Base-by-base conservation (phyloP, 2,888 invertebrate species). In the Slavum lentiscoides region DNA sequence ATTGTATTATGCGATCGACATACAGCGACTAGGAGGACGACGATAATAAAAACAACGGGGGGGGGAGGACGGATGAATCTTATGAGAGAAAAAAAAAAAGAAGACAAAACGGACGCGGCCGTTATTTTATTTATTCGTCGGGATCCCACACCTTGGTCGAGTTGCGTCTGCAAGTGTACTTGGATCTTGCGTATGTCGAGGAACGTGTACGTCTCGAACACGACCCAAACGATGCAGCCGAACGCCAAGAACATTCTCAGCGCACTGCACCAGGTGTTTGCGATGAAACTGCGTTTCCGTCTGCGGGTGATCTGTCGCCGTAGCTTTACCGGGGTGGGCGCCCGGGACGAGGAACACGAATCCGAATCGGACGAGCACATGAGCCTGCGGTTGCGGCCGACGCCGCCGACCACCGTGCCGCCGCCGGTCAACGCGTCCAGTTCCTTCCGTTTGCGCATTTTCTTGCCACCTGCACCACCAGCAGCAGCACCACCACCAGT, bases 381-480 rank as follows among this genome's bases (percentile, higher is more conserved):
- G 21, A 80, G 70, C 43, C 80, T 62, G 55, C 80, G 80, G 55
- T 72, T 80, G 19, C 70, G 43, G 23, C 53, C 55, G 13, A 82
- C 82, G 19, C 70, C 23, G 23, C 53, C 55, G 13, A 82, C 82
- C 37, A 81, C 81, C 81, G 83, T 72, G 21, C 82, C 81, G 64
- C 59, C 59, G 70, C 88, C 86, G 73, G 92, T 92, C 77, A 93
- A 86, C 66, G 93, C 93, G 86, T 93, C 93, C 84, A 93, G 87
- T 86, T 93, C 92, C 85, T 92, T 89, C 84, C 93, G 89, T 86
- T 93, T 93, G 85, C 91, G 89, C 92, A 93, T 92, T 87, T 92
- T 92, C 87, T 93, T 93, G 84, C 89, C 89, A 82, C 87, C 87
- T 1, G 13, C 49, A 64, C 2, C 59, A 88, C 88, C 83, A 89